Base-by-base conservation (phyloP, 2,113 vertebrate species). In the Coptodon rendalli region DNA sequence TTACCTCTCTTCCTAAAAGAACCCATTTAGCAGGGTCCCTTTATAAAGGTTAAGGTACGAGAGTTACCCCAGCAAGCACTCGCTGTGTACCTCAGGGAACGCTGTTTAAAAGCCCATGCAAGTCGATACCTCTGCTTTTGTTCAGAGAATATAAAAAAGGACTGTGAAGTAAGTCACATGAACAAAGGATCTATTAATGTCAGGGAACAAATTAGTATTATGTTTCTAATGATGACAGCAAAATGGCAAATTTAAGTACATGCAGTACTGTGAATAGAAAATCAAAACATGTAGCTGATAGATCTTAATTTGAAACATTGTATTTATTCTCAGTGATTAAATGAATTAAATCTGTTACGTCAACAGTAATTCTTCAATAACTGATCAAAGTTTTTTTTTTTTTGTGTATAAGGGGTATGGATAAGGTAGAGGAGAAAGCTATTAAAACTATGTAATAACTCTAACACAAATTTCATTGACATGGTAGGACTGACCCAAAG, bases 1-100 rank as follows among this genome's bases (percentile, higher is more conserved):
- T 95, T 81, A 82, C 81, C 89, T 89, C 82, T 91, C 86, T 82
- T 91, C 91, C 90, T 68, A 90, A 93, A 94, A 89, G 87, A 94
- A 83, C 87, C 85, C 87, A 89, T 95, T 95, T 94, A 93, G 88
- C 56, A 83, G 54, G 82, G 53, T 89, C 88, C 80, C 86, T 12
- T 76, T 81, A 40, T 52, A 81, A 85, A 92, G 92, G 91, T 91
- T 57, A 76, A 87, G 83, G 82, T 81, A 85, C 52, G 63, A 81
- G 81, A 84, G 82, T 80, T 83, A 84, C 83, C 87, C 90, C 92
- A 93, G 94, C 93, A 89, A 63, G 84, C 93, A 53, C 91, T 95
- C 87, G 84, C 85, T 83, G 81, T 79, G 66, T 80, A 81, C 93
- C 88, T 87, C 71, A 24, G 87, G 86, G 92, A 71, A 76, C 17